Evolutionary conservation across 2,797 vertebrate species (phyloP).

Genomic region (Ctenopoma kingsleyae): DNA sequence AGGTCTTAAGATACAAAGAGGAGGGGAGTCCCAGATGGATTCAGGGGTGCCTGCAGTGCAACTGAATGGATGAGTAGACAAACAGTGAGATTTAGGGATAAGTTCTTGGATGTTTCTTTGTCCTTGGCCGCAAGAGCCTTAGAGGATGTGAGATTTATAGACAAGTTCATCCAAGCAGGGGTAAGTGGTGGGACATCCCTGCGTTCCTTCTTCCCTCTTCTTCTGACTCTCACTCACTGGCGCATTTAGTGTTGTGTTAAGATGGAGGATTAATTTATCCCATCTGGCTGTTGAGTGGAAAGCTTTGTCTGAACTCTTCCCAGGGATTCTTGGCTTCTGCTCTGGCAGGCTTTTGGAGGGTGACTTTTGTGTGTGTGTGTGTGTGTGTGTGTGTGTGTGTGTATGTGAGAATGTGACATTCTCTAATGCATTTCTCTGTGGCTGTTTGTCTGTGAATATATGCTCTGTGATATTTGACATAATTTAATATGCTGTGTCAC

Average conservation of each 20-base stretch:
- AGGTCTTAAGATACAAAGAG: conserved; percentile 51
- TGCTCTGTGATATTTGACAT: conserved; percentile 9
- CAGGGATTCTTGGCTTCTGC: conserved; percentile 70
- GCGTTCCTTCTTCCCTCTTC: conserved; percentile 18
- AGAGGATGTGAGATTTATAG: conserved; percentile 67
- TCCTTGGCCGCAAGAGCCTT: conserved; percentile 48
- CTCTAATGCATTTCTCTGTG: conserved; percentile 7
- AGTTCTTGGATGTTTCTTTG: conserved; percentile 55
- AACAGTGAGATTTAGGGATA: conserved; percentile 50
- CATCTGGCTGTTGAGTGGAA: conserved; percentile 73
- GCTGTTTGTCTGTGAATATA: conserved; percentile 34
- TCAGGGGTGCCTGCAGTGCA: conserved; percentile 51
- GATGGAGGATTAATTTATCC: conserved; percentile 78
- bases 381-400: conserved; percentile 7
- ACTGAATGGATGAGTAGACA: conserved; percentile 59
- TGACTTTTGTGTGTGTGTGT: conserved; percentile 21
- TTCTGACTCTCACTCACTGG: conserved; percentile 31
- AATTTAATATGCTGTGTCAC: conserved; percentile 24
- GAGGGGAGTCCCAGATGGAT: conserved; percentile 48
- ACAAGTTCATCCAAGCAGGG: conserved; percentile 48
- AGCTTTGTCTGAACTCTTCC: conserved; percentile 69
- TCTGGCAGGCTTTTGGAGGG: conserved; percentile 44
- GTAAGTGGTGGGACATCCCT: conserved; percentile 42
- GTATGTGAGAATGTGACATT: conserved; percentile 11
- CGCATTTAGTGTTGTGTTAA: conserved; percentile 68